These are phyloP conservation scores for Megastigmus dorsalis DNA, from an alignment of 2,888 invertebrate species.

Conservation along the genomic window DNA sequence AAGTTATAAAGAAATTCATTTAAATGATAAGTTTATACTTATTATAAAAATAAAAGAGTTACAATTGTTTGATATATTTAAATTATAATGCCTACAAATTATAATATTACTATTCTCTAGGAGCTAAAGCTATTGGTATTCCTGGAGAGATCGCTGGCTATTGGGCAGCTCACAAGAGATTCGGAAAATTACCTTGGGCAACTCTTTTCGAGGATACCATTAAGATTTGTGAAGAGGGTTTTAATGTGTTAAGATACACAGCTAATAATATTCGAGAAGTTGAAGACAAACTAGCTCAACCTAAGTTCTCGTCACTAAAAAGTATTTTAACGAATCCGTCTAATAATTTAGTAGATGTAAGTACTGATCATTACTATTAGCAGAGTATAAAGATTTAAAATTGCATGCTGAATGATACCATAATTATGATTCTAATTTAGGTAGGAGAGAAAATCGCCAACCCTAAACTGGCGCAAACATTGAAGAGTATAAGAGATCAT, in stretches of 20 bases:
- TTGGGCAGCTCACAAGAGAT: slow-evolving; percentile 83
- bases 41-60: no score
- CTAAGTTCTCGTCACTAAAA: slow-evolving; percentile 76
- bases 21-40: no score
- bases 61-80: neutral
- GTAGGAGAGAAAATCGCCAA: slow-evolving; percentile 59
- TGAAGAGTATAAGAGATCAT: slow-evolving; percentile 80
- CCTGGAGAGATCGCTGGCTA: slow-evolving; percentile 93
- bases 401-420: no score
- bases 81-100: no score
- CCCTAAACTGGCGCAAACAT: slow-evolving; percentile 82
- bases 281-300: slow-evolving; percentile 74
- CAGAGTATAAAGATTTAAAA: neutral
- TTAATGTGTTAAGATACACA: slow-evolving; percentile 71
- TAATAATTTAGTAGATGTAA: neutral
- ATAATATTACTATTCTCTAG: slow-evolving; percentile 66
- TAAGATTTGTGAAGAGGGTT: slow-evolving; percentile 84
- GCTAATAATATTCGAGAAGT: slow-evolving; percentile 73
- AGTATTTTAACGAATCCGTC: neutral
- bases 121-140: slow-evolving; percentile 85
- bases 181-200: slow-evolving; percentile 87
- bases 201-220: slow-evolving; percentile 87
- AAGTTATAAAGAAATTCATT: no score
- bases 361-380: neutral
- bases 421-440: neutral